Evolutionary conservation across 2,113 vertebrate species (phyloP).

Genomic region (Ciconia stormi): DNA sequence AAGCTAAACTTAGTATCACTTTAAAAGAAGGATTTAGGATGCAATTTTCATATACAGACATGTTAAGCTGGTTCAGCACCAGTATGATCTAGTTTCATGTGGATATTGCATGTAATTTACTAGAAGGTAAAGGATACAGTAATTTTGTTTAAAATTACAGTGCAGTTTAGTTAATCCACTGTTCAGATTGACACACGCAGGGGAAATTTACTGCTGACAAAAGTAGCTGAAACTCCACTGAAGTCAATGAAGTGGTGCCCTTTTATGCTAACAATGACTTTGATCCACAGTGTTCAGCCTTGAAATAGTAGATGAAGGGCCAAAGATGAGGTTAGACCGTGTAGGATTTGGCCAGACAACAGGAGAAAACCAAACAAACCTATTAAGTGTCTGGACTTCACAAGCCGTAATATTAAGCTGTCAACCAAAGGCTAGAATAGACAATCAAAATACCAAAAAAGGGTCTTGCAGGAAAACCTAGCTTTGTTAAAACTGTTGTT

Average conservation of each 20-base stretch:
- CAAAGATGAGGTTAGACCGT: constrained; percentile 46
- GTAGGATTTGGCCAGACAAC: constrained; percentile 34
- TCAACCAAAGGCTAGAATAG: constrained; percentile 79
- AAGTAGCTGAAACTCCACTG: constrained; percentile 19
- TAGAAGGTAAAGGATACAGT: constrained; percentile 73
- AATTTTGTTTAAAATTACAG: constrained; percentile 74
- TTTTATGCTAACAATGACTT: constrained; percentile 15
- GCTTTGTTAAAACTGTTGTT: constrained; percentile 81
- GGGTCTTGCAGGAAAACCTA: constrained; percentile 76
- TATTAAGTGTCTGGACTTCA: constrained; percentile 66
- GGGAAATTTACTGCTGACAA: constrained; percentile 16
- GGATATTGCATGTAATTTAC: constrained; percentile 67
- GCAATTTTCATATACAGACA: constrained; percentile 64
- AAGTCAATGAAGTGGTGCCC: not conserved
- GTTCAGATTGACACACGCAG: constrained; percentile 53
- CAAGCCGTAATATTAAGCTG: constrained; percentile 71
- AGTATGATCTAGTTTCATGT: constrained; percentile 47
- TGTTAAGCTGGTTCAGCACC: constrained; percentile 67
- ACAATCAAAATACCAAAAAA: constrained; percentile 80
- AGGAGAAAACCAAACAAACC: constrained; percentile 50
- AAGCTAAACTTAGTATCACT: constrained; percentile 76
- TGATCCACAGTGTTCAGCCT: constrained; percentile 63
- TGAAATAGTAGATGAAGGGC: constrained; percentile 56
- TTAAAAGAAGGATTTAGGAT: constrained; percentile 68
- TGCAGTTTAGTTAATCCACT: constrained; percentile 72